Conservation (phyloP, 1,140 invertebrate genomes). For the Lepidostoma basale region DNA sequence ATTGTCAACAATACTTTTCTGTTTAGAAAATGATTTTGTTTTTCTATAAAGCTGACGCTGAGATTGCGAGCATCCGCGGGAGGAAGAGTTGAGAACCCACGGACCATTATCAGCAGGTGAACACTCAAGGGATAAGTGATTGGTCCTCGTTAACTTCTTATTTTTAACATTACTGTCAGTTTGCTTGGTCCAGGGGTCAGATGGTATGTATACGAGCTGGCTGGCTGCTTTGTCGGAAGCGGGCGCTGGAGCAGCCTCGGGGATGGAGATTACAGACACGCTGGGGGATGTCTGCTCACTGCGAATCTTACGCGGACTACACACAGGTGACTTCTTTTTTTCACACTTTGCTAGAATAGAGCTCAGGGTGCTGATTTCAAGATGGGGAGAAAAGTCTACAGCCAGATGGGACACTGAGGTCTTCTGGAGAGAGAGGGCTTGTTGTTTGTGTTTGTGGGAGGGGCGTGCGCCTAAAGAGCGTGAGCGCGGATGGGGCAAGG, state of each 20-base stretch:
- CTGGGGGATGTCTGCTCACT: conserved; percentile 53
- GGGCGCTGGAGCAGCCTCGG: conserved; percentile 40
- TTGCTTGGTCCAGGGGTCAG: conserved; percentile 55
- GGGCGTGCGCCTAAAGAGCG: conserved; percentile 39
- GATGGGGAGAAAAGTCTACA: conserved; percentile 39
- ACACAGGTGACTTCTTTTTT: conserved; percentile 29
- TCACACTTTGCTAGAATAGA: conserved; percentile 40
- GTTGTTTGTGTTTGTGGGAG: conserved; percentile 35
- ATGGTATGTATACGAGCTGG: conserved; percentile 49
- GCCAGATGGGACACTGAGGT: conserved; percentile 29
- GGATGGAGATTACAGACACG: conserved; percentile 46
- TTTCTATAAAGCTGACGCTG: conserved; percentile 37
- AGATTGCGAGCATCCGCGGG: conserved; percentile 37
- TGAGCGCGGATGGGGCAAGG: conserved; percentile 33
- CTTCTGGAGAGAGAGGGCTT: conserved; percentile 21
- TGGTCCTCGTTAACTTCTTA: conserved; percentile 23
- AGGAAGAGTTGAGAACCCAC: conserved; percentile 37
- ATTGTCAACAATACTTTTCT: conserved; percentile 31
- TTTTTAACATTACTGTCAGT: conserved; percentile 35
- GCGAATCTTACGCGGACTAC: conserved; percentile 46
- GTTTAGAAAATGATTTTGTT: conserved; percentile 37
- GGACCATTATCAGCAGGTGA: conserved; percentile 37
- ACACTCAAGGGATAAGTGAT: conserved; percentile 36
- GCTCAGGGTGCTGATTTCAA: conserved; percentile 42
- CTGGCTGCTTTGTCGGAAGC: conserved; percentile 49